phyloP scores from a whole-genome alignment of 2,797 vertebrate genomes.

The Chelmon rostratus region DNA sequence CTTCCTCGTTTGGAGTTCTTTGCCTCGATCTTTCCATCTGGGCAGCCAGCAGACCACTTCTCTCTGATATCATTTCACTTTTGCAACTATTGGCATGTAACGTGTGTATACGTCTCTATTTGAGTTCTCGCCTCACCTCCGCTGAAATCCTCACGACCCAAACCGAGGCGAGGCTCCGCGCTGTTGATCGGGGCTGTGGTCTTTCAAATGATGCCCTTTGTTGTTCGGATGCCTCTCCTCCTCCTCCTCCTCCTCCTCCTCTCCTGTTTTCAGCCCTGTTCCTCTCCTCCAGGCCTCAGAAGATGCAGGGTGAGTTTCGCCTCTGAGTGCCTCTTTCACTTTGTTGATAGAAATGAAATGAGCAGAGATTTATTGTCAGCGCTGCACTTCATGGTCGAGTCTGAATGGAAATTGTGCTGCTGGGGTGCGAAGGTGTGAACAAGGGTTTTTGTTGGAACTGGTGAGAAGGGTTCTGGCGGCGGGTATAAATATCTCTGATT shows the following conservation, averaged over 20 bases:
- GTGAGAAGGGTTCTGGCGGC: not conserved
- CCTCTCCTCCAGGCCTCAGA: conserved; percentile 33
- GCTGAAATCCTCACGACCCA: conserved; percentile 28
- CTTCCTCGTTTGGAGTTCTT: conserved; percentile 31
- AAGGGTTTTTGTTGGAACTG: not conserved
- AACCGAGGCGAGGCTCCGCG: conserved; percentile 41
- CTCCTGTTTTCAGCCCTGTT: conserved; percentile 29
- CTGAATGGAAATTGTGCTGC: not conserved
- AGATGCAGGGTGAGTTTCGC: conserved; percentile 25
- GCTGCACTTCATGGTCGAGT: conserved; percentile 5
- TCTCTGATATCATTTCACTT: conserved; percentile 32
- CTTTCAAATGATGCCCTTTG: conserved; percentile 65
- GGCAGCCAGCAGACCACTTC: conserved; percentile 7
- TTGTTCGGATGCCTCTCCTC: conserved; percentile 55
- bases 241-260: conserved; percentile 2
- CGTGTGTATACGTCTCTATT: conserved; percentile 1
- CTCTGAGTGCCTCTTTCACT: conserved; percentile 28
- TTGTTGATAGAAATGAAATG: conserved; percentile 41
- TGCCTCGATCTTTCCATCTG: conserved; percentile 37
- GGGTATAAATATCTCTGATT: not conserved
- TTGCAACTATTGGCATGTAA: conserved; percentile 9
- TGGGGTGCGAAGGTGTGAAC: not conserved
- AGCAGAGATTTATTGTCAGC: conserved; percentile 29
- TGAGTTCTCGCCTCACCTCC: conserved; percentile 21
- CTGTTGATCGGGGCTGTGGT: conserved; percentile 57